Evolutionary conservation across 2,888 invertebrate species (phyloP).

Genomic region (Pseudococcus longispinus): DNA sequence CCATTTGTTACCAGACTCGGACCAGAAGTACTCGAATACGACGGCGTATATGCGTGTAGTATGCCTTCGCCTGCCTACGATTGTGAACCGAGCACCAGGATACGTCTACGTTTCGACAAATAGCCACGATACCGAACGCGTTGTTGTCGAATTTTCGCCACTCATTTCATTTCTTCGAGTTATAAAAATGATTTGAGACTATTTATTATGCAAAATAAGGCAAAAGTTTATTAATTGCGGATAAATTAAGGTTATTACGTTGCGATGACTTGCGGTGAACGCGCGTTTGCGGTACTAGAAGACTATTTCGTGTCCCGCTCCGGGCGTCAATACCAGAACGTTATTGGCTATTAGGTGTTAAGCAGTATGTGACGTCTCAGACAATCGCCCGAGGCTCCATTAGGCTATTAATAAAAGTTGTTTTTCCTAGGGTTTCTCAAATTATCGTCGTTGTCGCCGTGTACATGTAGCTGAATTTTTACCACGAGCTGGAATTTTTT

Average conservation of each 20-base stretch:
- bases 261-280: constrained; percentile 33
- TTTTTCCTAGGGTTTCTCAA: constrained; percentile 42
- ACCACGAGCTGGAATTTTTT: not conserved
- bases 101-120: not conserved
- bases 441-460: not conserved
- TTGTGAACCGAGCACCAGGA: not conserved
- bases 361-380: constrained; percentile 47
- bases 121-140: not conserved
- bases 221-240: constrained; percentile 37
- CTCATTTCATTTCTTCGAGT: constrained; percentile 10
- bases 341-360: constrained; percentile 50
- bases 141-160: constrained; percentile 24
- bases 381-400: constrained; percentile 14
- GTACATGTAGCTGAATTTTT: not conserved
- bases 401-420: constrained; percentile 48
- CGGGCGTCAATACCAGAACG: constrained; percentile 44
- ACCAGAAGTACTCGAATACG: not conserved
- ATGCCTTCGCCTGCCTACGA: too few species aligned
- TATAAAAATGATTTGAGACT: constrained; percentile 30
- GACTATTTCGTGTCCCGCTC: constrained; percentile 38
- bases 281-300: constrained; percentile 1
- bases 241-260: constrained; percentile 43
- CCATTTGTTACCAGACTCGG: not conserved
- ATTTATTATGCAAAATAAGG: constrained; percentile 42
- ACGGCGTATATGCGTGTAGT: not conserved